Conservation (phyloP, 1,140 invertebrate genomes). For the Oppia nitens region DNA sequence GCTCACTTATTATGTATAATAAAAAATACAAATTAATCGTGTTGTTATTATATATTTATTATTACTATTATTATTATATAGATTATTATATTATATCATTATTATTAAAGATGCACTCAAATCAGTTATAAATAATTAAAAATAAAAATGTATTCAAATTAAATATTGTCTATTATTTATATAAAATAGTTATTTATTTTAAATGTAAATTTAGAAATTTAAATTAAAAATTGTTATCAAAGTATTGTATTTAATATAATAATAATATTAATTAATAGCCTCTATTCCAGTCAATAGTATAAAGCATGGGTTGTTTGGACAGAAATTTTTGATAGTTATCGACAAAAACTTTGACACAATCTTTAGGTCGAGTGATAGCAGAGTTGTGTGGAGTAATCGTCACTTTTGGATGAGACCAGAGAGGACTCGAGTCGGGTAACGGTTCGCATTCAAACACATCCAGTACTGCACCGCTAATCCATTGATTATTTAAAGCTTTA, state of each 20-base stretch:
- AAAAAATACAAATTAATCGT: not conserved
- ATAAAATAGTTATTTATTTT: too few species aligned
- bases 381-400: constrained; percentile 40
- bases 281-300: constrained; percentile 2
- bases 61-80: too few species aligned
- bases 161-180: too few species aligned
- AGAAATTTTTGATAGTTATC: constrained; percentile 27
- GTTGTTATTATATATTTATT: not conserved
- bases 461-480: constrained; percentile 38
- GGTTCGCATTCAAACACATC: constrained; percentile 43
- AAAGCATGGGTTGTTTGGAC: not conserved
- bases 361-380: constrained; percentile 28
- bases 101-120: not conserved
- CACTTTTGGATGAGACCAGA: constrained; percentile 38
- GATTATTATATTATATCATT: too few species aligned
- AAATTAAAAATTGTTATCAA: too few species aligned
- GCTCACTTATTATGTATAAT: not conserved
- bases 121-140: not conserved
- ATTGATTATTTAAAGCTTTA: constrained; percentile 35
- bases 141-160: too few species aligned
- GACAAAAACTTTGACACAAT: constrained; percentile 30
- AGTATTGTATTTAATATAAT: too few species aligned
- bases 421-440: constrained; percentile 30
- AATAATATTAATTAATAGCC: too few species aligned
- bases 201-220: too few species aligned